These are phyloP conservation scores for Hylia prasina DNA, from an alignment of 2,113 vertebrate genomes.

Conservation along the genomic window DNA sequence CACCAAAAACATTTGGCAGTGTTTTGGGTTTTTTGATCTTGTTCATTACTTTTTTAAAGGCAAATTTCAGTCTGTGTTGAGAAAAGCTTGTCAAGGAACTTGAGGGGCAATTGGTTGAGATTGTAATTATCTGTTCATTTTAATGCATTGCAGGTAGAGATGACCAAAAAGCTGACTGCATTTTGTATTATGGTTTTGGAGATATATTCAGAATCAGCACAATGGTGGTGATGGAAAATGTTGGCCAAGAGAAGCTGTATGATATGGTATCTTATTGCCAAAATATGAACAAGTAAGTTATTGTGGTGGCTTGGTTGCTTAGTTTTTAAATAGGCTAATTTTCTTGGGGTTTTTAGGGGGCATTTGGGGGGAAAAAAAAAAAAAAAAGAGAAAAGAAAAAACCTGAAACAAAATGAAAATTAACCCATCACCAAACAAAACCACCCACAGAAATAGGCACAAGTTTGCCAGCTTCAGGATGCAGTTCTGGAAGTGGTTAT, in stretches of 20 bases:
- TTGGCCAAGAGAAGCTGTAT: slow-evolving; percentile 91
- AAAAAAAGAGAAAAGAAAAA: not conserved
- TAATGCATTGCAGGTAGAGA: slow-evolving; percentile 82
- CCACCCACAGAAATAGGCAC: not conserved
- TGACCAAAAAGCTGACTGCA: slow-evolving; percentile 87
- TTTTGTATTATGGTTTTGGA: slow-evolving; percentile 90
- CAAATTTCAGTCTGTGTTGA: not conserved
- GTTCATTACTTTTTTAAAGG: not conserved
- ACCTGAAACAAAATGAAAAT: not conserved
- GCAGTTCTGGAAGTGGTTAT: not conserved
- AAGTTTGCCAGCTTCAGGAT: not conserved
- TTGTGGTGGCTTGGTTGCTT: not conserved
- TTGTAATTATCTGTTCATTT: not conserved
- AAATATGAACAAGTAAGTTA: slow-evolving; percentile 77
- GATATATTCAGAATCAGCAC: slow-evolving; percentile 94
- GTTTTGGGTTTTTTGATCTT: not conserved
- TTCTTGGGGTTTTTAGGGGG: not conserved
- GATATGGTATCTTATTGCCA: slow-evolving; percentile 95
- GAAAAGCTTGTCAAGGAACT: not conserved
- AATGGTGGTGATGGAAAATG: slow-evolving; percentile 99
- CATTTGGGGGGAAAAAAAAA: not conserved
- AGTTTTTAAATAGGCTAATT: not conserved
- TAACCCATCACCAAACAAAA: not conserved
- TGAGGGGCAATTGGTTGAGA: not conserved
- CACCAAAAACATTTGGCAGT: accelerated